Evolutionary conservation across 2,113 vertebrate genomes (phyloP).

Genomic region (Rhabdomys dilectus): DNA sequence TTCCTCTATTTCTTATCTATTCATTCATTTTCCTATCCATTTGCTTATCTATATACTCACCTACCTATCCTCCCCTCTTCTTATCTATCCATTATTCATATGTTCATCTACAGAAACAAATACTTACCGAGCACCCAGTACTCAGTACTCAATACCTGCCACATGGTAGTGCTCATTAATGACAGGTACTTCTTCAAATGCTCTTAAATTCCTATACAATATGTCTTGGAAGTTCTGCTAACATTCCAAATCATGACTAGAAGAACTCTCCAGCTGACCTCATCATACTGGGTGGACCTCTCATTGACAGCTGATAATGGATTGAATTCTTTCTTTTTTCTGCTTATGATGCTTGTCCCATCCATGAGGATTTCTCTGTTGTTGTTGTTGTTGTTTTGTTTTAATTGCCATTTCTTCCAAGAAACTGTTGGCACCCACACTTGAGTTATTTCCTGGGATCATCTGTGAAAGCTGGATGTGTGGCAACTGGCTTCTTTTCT

Average conservation of each 20-base stretch:
- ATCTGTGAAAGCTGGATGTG: background rate
- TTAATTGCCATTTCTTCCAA: background rate
- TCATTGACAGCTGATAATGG: background rate
- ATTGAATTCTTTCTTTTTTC: background rate
- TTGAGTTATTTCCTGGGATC: background rate
- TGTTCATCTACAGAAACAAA: background rate
- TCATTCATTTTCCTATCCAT: background rate
- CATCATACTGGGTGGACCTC: background rate
- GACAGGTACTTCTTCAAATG: background rate
- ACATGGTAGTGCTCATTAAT: background rate
- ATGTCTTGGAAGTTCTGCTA: background rate
- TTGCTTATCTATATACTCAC: no score
- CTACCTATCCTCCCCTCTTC: background rate
- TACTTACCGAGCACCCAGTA: background rate
- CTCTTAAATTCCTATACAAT: background rate
- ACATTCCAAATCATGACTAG: background rate
- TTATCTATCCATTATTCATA: background rate
- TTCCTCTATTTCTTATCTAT: background rate
- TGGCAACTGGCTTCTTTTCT: background rate
- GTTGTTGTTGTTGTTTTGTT: background rate
- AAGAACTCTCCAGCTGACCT: background rate
- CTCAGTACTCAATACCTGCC: background rate
- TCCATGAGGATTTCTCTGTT: background rate
- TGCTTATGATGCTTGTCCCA: background rate
- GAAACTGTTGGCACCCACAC: background rate